Evolutionary conservation across 2,113 vertebrate genomes (phyloP), one percentile per base, ranked within the genome.

Genomic region (Rhegmatorhina hoffmannsi): DNA sequence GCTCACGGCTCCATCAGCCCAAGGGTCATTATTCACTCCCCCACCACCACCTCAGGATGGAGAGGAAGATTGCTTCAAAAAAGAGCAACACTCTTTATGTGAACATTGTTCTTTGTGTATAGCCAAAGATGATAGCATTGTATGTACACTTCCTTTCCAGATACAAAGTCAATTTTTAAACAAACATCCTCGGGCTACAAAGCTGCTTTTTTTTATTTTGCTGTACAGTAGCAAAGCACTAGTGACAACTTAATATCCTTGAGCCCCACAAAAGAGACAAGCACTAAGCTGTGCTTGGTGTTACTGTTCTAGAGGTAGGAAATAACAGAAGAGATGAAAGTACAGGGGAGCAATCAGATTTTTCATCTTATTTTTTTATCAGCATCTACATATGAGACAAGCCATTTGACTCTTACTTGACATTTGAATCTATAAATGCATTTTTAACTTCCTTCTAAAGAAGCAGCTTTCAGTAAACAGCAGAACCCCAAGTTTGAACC

Each of bases 111-210:
- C 87, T 95, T 31, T 66, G 66, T 73, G 63, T 68, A 73, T 8
- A 83, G 47, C 43, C 84, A 90, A 78, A 94, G 92, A 92, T 77
- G 82, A 96, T 47, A 95, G 83, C 78, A 97, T 96, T 96, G 92
- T 97, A 94, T 62, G 75, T 53, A 90, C 50, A 74, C 90, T 96
- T 97, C 97, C 97, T 96, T 94, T 92, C 74, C 73, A 96, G 90
- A 96, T 94, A 96, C 79, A 90, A 70, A 94, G 93, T 36, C 82
- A 77, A 67, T 90, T 95, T 97, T 97, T 93, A 97, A 94, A 92
- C 90, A 98, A 97, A 96, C 94, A 96, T 96, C 94, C 94, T 90
- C 49, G 28, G 79, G 84, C 81, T 92, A 87, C 76, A 92, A 84
- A 92, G 87, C 52, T 74, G 80, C 95, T 19, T 66, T 88, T 34